Base-by-base conservation (phyloP, 2,888 invertebrate genomes). In the Aleiodes alternator region DNA sequence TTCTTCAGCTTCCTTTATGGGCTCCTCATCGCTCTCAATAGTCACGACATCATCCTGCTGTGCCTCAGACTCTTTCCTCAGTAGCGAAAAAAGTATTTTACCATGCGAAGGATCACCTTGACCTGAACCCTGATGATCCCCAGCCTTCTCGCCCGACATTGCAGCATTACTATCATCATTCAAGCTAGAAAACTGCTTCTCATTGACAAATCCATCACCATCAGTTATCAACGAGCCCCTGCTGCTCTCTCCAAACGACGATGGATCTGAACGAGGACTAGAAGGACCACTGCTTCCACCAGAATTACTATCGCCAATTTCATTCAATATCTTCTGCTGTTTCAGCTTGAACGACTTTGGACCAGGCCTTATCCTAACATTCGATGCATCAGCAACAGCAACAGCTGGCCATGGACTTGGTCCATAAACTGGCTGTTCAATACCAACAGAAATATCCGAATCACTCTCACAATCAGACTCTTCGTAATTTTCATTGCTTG, bases 391-490 rank as follows among this genome's bases (percentile, higher is more conserved):
- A 0, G 59, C 9, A 6, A 82, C 12, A 0, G 59, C 9, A 6
- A 82, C 53, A 12, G 76, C 56, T 29, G 73, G 59, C n/a, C 71
- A 71, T 68, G 55, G 56, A 12, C 34, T 57, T 9, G 23, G 48
- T 31, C 64, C 73, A 59, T 73, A 55, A 31, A 74, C 71, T 4
- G 76, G 55, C 8, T 77, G 11, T 43, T 84, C 79, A 64, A 79
- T 80, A 4, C 88, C 88, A 64, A 89, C 86, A 11, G 89, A 89
- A 68, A 89, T 85, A 61, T 88, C 87, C 16, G 86, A 85, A 23
- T 84, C 82, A 0, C 80, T 81, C 6, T 76, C 79, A 23, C 74
- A 82, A 43, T 72, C 76, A n/a, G 66, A 8, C 31, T 71, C 55
- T 34, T 51, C 59, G 23, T 75, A 14, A 12, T 57, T 56, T 4